Evolutionary conservation across 2,797 vertebrate genomes (phyloP), one percentile per base, ranked within the genome.

Genomic region (Rousettus madagascariensis): DNA sequence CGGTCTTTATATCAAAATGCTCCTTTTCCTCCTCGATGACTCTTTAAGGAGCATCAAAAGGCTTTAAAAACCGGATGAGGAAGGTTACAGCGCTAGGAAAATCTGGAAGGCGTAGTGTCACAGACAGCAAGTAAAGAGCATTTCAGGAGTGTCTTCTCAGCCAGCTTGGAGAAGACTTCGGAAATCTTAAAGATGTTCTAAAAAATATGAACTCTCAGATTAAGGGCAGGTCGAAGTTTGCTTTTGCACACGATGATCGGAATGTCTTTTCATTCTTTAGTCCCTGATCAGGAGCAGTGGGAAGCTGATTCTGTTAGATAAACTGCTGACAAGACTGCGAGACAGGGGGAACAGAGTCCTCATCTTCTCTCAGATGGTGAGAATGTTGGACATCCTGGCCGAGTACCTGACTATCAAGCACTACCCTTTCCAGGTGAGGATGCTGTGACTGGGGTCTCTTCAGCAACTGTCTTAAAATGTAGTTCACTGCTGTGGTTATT

Each of bases 321-420:
- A 99, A 95, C 98, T 99, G 95, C 98, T 99, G 97, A 99, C 99
- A 53, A 98, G 99, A 94, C 99, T 99, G 88, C 97, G 99, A 10
- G 99, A 99, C 86, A 98, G 99, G 94, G 99, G 99, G 43, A 99
- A 99, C 98, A 97, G 99, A 61, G 99, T 99, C 86, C 99, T 99
- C 26, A 99, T 99, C 97, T 99, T 99, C 98, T 99, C 99, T 75
- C 99, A 99, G 98, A 99, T 99, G 99, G 99, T 99, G 98, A 98
- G 99, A 97, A 99, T 99, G 99, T 97, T 99, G 99, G 99, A 99
- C 98, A 99, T 99, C 97, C 98, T 99, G 97, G 99, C 99, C 0
- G 99, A 99, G 96, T 99, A 99, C 97, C 97, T 99, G 90, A 97
- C 99, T 88, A 99, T 99, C 97, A 99, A 99, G 91, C 99, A 99